These are phyloP conservation scores for Urophycis tenuis DNA, from an alignment of 2,797 vertebrate genomes.

Conservation along the genomic window DNA sequence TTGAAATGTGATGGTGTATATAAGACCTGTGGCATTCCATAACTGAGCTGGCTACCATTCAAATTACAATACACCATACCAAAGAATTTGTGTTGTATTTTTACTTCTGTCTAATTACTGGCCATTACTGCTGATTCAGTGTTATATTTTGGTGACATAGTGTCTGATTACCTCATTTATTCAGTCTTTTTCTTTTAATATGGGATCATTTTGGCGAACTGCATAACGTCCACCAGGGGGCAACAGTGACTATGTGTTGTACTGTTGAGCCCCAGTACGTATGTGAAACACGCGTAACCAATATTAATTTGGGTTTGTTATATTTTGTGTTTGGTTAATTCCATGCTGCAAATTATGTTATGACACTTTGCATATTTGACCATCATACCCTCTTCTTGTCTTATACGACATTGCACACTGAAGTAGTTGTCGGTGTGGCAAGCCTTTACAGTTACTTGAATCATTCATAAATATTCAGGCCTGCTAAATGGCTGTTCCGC, in stretches of 20 bases:
- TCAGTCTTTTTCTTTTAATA: too few species aligned
- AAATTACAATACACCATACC: not conserved
- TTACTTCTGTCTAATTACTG: not conserved
- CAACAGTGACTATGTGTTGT: not conserved
- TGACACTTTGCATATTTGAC: not conserved
- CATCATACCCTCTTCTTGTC: not conserved
- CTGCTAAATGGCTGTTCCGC: not conserved
- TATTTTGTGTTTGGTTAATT: not conserved
- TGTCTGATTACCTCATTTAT: not conserved
- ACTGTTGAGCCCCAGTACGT: not conserved
- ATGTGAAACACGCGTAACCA: not conserved
- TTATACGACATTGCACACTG: not conserved
- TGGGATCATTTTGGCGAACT: not conserved
- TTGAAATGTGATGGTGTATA: conserved; percentile 10
- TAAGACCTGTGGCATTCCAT: not conserved
- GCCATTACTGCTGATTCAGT: not conserved
- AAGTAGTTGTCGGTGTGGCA: not conserved
- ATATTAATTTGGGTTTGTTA: not conserved
- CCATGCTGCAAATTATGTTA: not conserved
- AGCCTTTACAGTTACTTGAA: not conserved
- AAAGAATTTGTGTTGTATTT: not conserved
- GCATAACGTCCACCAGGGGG: not conserved
- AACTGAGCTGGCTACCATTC: not conserved
- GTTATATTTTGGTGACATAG: not conserved
- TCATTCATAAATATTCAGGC: not conserved